phyloP scores from a whole-genome alignment of 2,888 invertebrate genomes.

The Agrochola litura region DNA sequence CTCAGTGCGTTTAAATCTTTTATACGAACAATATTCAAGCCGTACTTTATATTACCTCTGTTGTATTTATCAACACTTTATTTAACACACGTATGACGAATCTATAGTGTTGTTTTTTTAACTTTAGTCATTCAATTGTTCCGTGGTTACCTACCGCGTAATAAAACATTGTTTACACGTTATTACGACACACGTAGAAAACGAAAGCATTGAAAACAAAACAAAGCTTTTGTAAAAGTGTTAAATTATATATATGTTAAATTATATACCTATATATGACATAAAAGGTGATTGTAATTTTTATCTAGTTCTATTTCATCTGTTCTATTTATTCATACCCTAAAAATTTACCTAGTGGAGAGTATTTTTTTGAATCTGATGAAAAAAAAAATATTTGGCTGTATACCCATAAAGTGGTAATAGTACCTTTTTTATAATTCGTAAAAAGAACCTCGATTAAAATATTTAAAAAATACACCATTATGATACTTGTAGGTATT shows the following conservation, averaged over 20 bases:
- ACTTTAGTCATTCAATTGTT: slow-evolving; percentile 56
- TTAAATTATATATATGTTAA: slow-evolving; percentile 6
- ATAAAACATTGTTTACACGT: slow-evolving; percentile 54
- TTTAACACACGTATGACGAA: slow-evolving; percentile 17
- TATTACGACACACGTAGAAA: slow-evolving; percentile 46
- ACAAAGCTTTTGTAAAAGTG: slow-evolving; percentile 39
- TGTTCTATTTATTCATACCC: not conserved
- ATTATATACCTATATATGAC: not conserved
- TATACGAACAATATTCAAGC: not conserved
- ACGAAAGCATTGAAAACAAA: slow-evolving; percentile 40
- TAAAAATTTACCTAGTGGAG: not conserved
- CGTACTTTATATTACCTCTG: not conserved
- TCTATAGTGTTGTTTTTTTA: slow-evolving; percentile 17
- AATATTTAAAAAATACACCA: not conserved
- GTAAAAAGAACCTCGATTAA: not conserved
- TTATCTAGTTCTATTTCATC: not conserved
- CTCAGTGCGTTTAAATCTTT: slow-evolving; percentile 9
- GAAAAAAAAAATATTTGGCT: not conserved
- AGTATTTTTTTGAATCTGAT: not conserved
- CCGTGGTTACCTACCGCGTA: slow-evolving; percentile 44
- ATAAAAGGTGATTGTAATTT: not conserved
- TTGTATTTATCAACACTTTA: slow-evolving; percentile 15
- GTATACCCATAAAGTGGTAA: not conserved
- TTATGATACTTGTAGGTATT: not conserved
- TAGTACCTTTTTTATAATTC: not conserved